Base-by-base conservation (phyloP, 2,113 vertebrate genomes). In the Tetrax tetrax region DNA sequence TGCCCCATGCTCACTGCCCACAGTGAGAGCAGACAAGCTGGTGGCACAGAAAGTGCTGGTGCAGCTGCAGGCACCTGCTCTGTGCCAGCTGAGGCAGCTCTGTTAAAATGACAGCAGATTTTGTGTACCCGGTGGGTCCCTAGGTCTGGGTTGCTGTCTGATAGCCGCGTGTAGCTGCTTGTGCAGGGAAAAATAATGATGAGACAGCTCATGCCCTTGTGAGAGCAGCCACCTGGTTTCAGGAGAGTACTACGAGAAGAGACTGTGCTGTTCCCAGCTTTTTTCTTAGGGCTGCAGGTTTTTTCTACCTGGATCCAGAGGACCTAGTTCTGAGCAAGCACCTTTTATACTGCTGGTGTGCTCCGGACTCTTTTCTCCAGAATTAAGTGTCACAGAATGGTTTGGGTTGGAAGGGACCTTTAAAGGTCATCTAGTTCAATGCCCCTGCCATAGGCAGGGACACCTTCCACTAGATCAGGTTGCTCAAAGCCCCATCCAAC, bases 1-100 rank as follows among this genome's bases (percentile, higher is more conserved):
- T 0, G 0, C 20, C 17, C 41, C 20, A 5, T 50, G 65, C 27
- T 89, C 24, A 48, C 21, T 0, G 0, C 17, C 45, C 2, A 1
- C 0, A 0, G 24, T 41, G 54, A 75, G 2, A 31, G 23, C 14
- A 31, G 54, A n/a, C 14, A 37, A 5, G 2, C n/a, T 81, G 33
- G 54, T 70, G 51, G 15, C 69, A 71, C 66, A 71, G 79, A 56
- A 43, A 68, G 45, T 2, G 3, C 12, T 3, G 3, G 27, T 37
- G 33, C 43, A 72, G 61, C 48, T 9, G 3, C 25, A 56, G 50
- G 43, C 28, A 48, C 37, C 68, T 59, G 51, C 20, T 82, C 31
- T n/a, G 6, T 4, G 14, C 0, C 1, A 11, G 10, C 0, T 64
- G 57, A 54, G 14, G 27, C 28, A 68, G 23, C 37, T 41, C 41